These are phyloP conservation scores for Cariama cristata DNA, from an alignment of 2,113 vertebrate genomes.

Conservation along the genomic window DNA sequence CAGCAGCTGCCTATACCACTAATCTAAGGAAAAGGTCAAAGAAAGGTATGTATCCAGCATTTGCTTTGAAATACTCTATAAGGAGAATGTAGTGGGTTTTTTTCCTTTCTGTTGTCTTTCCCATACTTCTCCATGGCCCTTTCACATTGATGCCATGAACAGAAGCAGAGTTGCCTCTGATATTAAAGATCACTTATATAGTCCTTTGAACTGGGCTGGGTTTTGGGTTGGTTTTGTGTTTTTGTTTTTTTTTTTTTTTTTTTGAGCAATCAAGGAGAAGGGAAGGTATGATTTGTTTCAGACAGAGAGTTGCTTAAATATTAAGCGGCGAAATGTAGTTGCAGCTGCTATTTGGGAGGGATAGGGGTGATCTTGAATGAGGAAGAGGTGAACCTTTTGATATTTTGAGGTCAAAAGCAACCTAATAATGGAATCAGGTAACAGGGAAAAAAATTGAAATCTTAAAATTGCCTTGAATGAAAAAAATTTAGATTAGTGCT, in stretches of 20 bases:
- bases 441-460: not conserved
- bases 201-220: not conserved
- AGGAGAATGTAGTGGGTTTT: not conserved
- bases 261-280: not conserved
- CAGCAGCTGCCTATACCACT: constrained; percentile 30
- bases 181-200: not conserved
- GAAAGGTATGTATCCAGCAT: constrained; percentile 1
- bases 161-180: not conserved
- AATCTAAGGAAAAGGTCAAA: constrained; percentile 40
- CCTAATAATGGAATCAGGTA: not conserved
- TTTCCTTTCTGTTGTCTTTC: not conserved
- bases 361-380: not conserved
- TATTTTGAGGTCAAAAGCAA: not conserved
- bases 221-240: no score
- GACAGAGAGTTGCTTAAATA: not conserved
- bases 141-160: not conserved
- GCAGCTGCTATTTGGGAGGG: not conserved
- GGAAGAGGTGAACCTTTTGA: not conserved
- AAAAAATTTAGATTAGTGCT: not conserved
- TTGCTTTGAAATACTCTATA: not conserved
- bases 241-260: no score
- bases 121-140: not conserved
- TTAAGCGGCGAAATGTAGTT: not conserved
- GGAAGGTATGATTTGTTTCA: not conserved
- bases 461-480: not conserved